Conservation (phyloP, 2,113 vertebrate genomes). For the Leptobrachium leishanense region DNA sequence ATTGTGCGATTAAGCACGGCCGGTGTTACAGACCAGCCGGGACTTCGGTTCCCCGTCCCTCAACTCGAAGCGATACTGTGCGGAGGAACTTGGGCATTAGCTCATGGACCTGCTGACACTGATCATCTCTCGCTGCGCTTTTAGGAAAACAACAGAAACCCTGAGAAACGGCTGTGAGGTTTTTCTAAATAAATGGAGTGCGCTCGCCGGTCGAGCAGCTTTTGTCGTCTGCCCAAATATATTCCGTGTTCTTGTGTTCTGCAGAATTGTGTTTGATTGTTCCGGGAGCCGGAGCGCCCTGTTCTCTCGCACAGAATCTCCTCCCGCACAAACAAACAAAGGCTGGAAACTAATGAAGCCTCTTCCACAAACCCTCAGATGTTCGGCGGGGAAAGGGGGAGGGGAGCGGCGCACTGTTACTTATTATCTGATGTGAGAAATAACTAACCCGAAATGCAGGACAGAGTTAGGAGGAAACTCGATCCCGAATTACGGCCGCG, state of each 20-base stretch:
- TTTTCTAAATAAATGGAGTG: conserved; percentile 19
- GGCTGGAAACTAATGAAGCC: not conserved
- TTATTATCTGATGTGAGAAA: too few relatives aligned
- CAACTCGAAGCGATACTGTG: too few relatives aligned
- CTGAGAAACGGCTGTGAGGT: not conserved
- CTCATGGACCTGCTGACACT: too few relatives aligned
- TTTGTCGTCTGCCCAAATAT: not conserved
- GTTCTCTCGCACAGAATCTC: not conserved
- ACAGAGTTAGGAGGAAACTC: too few relatives aligned
- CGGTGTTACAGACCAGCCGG: too few relatives aligned
- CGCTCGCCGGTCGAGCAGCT: not conserved
- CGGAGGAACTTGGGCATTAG: too few relatives aligned
- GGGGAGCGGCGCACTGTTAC: not conserved
- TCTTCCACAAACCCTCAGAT: not conserved
- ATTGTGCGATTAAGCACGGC: too few relatives aligned
- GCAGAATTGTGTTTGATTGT: not conserved
- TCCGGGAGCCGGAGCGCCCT: not conserved
- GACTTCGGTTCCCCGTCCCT: too few relatives aligned
- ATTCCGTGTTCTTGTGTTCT: not conserved
- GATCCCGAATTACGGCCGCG: too few relatives aligned
- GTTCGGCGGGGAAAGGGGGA: not conserved
- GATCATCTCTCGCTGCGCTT: too few relatives aligned
- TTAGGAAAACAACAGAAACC: not conserved
- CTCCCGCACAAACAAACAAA: not conserved
- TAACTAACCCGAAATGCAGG: too few relatives aligned